phyloP scores from a whole-genome alignment of 1,140 invertebrate species.

The Lerema accius region DNA sequence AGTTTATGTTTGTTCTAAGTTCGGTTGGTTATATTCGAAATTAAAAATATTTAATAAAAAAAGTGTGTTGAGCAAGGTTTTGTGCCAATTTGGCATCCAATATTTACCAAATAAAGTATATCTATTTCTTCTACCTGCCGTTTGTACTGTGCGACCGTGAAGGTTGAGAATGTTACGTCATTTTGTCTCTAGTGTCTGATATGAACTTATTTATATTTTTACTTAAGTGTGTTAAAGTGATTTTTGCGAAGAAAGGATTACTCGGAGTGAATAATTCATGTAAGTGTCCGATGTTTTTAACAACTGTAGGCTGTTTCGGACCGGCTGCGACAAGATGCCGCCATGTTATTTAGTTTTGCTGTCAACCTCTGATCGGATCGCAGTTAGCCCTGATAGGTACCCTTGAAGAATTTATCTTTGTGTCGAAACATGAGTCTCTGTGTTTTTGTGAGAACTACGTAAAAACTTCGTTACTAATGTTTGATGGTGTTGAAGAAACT shows the following conservation, averaged over 20 bases:
- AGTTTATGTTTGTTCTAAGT: conserved; percentile 64
- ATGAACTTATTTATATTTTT: conserved; percentile 68
- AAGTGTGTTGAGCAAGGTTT: conserved; percentile 47
- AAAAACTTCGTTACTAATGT: conserved; percentile 14
- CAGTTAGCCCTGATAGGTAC: conserved; percentile 56
- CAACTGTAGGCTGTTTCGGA: conserved; percentile 57
- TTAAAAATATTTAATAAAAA: conserved; percentile 53
- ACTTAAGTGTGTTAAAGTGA: conserved; percentile 54
- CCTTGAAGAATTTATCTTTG: conserved; percentile 50
- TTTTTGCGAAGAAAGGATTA: conserved; percentile 40
- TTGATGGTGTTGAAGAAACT: conserved; percentile 25
- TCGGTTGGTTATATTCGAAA: conserved; percentile 44
- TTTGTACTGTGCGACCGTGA: conserved; percentile 79
- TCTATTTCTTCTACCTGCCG: conserved; percentile 66
- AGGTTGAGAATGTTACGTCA: conserved; percentile 82
- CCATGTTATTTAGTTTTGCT: conserved; percentile 81
- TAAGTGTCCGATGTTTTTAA: conserved; percentile 56
- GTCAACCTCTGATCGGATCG: conserved; percentile 71
- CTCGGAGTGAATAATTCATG: conserved; percentile 37
- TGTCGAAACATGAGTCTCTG: conserved; percentile 45
- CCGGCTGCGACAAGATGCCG: conserved; percentile 79
- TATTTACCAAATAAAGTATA: conserved; percentile 50
- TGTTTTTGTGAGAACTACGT: conserved; percentile 29
- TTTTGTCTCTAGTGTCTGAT: conserved; percentile 76
- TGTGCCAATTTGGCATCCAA: conserved; percentile 42